These are phyloP conservation scores for Pseudomugil tenellus DNA, from an alignment of 2,797 vertebrate genomes.

Conservation along the genomic window DNA sequence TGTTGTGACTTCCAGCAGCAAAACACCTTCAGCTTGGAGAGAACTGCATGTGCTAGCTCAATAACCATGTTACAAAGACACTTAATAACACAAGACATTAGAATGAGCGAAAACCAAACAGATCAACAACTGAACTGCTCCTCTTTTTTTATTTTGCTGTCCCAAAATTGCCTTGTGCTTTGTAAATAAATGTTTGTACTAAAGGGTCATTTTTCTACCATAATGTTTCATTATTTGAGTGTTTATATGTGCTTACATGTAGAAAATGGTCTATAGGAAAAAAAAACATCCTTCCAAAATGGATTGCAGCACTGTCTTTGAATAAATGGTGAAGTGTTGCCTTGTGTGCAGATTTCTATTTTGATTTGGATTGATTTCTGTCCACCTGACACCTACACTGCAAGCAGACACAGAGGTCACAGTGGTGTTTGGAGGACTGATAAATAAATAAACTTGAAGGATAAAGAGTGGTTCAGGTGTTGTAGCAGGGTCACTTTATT, in stretches of 20 bases:
- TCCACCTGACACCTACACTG: background rate
- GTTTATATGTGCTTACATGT: background rate
- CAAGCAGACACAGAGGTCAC: background rate
- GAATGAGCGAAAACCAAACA: background rate
- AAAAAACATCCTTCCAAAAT: background rate
- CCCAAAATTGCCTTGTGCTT: conserved; percentile 24
- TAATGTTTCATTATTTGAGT: background rate
- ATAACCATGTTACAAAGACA: background rate
- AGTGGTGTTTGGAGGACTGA: background rate
- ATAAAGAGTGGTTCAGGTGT: background rate
- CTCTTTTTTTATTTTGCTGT: background rate
- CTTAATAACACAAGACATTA: background rate
- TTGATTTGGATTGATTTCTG: conserved; percentile 18
- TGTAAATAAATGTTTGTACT: conserved; percentile 2
- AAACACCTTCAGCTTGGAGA: background rate
- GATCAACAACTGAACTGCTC: background rate
- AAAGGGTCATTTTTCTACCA: background rate
- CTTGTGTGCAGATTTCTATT: conserved; percentile 15
- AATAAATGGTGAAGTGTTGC: conserved; percentile 29
- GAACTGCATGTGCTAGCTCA: background rate
- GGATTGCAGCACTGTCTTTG: background rate
- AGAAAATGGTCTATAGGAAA: background rate
- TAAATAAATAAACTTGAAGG: background rate
- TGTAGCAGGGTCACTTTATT: background rate
- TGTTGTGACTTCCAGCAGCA: background rate